Percentiles rank a stretch among this genome's conserved stretches.
These are phyloP conservation scores for Lepus oiostolus DNA, from an alignment of 2,797 vertebrate genomes.

Conservation along the genomic window DNA sequence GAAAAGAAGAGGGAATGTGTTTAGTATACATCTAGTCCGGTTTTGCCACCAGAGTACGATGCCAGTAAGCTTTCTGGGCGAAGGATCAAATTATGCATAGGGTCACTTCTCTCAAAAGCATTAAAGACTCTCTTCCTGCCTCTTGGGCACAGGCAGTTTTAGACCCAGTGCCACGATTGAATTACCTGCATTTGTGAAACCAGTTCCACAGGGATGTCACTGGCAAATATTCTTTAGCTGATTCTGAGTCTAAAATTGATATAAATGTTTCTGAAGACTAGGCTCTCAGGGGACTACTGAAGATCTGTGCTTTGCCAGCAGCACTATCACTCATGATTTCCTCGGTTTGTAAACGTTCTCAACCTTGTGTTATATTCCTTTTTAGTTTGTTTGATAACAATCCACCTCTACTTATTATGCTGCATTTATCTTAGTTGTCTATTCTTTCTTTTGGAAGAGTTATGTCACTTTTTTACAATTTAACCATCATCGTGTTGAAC, in stretches of 20 bases:
- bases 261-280: neutral
- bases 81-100: neutral
- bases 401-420: neutral
- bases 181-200: neutral
- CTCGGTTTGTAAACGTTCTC: neutral
- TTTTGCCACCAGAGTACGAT: neutral
- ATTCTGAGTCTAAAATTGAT: neutral
- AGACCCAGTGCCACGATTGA: neutral
- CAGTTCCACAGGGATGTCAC: fast-evolving
- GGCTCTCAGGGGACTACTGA: no score
- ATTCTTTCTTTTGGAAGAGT: neutral
- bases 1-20: neutral
- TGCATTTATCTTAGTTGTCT: neutral
- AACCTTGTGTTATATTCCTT: neutral
- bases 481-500: neutral
- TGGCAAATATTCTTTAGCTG: neutral
- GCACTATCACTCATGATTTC: neutral
- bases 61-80: neutral
- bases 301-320: neutral
- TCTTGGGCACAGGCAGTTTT: neutral
- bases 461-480: neutral
- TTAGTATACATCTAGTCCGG: neutral
- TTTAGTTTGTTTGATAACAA: neutral
- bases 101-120: neutral
- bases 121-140: neutral